phyloP scores from a whole-genome alignment of 2,888 invertebrate genomes.

The Dioctria linearis region DNA sequence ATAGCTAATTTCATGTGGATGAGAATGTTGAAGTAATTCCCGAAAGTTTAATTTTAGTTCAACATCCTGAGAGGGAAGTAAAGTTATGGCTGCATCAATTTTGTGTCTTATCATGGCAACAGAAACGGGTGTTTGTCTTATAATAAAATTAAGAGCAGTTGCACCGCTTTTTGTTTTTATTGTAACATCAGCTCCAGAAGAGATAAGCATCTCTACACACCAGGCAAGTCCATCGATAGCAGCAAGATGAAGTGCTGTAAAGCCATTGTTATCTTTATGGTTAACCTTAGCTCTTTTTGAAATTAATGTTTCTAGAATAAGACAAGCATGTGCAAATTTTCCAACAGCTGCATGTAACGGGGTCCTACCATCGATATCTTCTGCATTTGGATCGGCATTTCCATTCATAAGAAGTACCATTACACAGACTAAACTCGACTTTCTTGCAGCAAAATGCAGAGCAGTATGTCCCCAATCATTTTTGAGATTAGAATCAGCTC shows the following conservation, averaged over 20 bases:
- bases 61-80: conserved; percentile 84
- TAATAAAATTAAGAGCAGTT: conserved; percentile 87
- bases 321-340: conserved; percentile 85
- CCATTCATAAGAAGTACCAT: conserved; percentile 82
- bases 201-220: conserved; percentile 87
- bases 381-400: conserved; percentile 83
- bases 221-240: conserved; percentile 88
- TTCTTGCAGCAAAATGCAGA: conserved; percentile 86
- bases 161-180: conserved; percentile 90
- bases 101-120: conserved; percentile 87
- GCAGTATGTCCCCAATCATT: conserved; percentile 89
- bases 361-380: conserved; percentile 86
- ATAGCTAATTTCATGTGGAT: conserved; percentile 88
- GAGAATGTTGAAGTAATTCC: conserved; percentile 85
- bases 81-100: conserved; percentile 84
- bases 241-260: conserved; percentile 88
- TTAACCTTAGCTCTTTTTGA: conserved; percentile 88
- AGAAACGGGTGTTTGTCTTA: conserved; percentile 89
- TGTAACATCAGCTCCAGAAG: conserved; percentile 89
- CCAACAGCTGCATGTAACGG: conserved; percentile 88
- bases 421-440: conserved; percentile 86
- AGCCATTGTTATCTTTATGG: conserved; percentile 87
- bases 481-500: conserved; percentile 82
- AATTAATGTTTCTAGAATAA: conserved; percentile 84
- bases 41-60: conserved; percentile 87